Evolutionary conservation across 2,888 invertebrate species (phyloP).

Genomic region (Isoperla grammatica): DNA sequence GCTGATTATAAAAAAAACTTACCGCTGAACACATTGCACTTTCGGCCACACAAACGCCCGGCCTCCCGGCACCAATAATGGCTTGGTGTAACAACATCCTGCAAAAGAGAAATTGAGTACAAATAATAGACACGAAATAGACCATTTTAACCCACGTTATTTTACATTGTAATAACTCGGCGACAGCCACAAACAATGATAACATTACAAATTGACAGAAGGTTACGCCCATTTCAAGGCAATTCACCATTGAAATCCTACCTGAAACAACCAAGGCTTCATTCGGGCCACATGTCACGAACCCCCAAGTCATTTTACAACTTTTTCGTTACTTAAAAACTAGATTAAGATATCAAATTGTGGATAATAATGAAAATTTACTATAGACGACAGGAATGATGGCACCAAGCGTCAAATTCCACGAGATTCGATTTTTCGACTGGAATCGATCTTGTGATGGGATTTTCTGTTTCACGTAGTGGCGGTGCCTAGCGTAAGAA

Average conservation of each 20-base stretch:
- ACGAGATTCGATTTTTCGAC: too few species aligned
- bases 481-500: too few species aligned
- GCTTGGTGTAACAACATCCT: constrained; percentile 96
- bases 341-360: not conserved
- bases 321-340: constrained; percentile 1
- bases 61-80: constrained; percentile 90
- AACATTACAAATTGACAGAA: constrained; percentile 6
- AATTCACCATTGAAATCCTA: constrained; percentile 42
- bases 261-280: constrained; percentile 93
- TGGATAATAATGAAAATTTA: not conserved
- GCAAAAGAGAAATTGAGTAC: constrained; percentile 34
- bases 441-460: too few species aligned
- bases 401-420: too few species aligned
- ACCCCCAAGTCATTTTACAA: constrained; percentile 69
- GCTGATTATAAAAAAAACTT: too few species aligned
- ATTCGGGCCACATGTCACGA: constrained; percentile 92
- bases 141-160: not conserved
- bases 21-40: constrained; percentile 79
- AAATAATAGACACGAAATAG: not conserved
- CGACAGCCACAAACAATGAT: not conserved
- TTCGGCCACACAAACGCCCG: constrained; percentile 96
- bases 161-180: too few species aligned
- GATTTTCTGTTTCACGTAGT: too few species aligned
- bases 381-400: not conserved
- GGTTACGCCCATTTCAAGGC: not conserved